Conservation (phyloP, 1,140 invertebrate genomes). For the Drosophila lowei region DNA sequence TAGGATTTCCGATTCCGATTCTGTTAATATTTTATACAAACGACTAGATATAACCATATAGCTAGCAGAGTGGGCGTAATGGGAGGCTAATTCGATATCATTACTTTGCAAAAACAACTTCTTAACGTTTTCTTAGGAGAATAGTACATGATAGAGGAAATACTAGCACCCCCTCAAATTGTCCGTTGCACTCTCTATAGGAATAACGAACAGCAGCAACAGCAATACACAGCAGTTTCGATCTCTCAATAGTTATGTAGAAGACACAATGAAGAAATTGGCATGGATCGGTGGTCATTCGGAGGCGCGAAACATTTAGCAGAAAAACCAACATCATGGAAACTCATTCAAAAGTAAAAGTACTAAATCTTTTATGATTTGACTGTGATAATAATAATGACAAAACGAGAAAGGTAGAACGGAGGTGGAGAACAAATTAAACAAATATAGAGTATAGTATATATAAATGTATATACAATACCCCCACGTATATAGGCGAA, state of each 20-base stretch:
- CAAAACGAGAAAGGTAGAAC: constrained; percentile 61
- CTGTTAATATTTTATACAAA: constrained; percentile 55
- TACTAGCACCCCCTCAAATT: constrained; percentile 28
- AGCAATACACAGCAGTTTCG: constrained; percentile 29
- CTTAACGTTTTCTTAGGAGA: constrained; percentile 49
- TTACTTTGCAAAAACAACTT: constrained; percentile 30
- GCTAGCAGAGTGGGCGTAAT: constrained; percentile 19
- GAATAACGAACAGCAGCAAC: constrained; percentile 27
- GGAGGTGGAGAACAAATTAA: constrained; percentile 60
- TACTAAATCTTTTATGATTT: constrained; percentile 83
- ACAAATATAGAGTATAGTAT: constrained; percentile 79
- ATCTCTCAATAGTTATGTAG: constrained; percentile 52
- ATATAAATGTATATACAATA: constrained; percentile 66
- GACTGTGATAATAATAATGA: constrained; percentile 83
- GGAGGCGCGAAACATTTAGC: constrained; percentile 63
- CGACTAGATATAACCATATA: constrained; percentile 37
- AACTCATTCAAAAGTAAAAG: constrained; percentile 82
- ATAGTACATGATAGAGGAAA: constrained; percentile 7
- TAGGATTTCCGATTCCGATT: constrained; percentile 35
- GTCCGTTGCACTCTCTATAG: constrained; percentile 42
- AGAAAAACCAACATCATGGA: constrained; percentile 69
- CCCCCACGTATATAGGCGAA: constrained; percentile 35
- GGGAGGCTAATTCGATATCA: constrained; percentile 20
- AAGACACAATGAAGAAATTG: constrained; percentile 15
- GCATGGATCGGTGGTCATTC: constrained; percentile 41